Percentiles rank a stretch among this genome's conserved stretches.
phyloP scores from a whole-genome alignment of 2,888 invertebrate species.

The Dinocampus coccinellae region DNA sequence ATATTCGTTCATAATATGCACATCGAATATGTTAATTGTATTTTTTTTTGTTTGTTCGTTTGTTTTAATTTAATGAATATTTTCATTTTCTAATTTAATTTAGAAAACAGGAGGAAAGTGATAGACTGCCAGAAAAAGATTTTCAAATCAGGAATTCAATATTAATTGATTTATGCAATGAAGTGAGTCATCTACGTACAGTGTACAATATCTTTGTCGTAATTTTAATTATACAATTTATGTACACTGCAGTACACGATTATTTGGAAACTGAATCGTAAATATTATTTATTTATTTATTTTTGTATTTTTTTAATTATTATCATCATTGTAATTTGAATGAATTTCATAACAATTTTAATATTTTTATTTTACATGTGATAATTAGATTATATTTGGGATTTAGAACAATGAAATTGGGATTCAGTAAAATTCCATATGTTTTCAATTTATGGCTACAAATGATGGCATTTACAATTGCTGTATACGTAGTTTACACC shows the following conservation, averaged over 20 bases:
- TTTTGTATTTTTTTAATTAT: conserved; percentile 11
- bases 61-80: too few relatives aligned
- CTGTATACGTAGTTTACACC: conserved; percentile 68
- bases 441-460: conserved; percentile 73
- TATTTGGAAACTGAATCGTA: conserved; percentile 82
- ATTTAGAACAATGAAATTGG: conserved; percentile 73
- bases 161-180: conserved; percentile 80
- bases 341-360: neutral
- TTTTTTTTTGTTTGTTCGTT: too few relatives aligned
- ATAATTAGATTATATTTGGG: conserved; percentile 71
- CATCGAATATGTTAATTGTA: too few relatives aligned
- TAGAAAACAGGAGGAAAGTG: conserved; percentile 48
- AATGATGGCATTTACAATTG: conserved; percentile 70
- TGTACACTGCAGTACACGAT: conserved; percentile 82
- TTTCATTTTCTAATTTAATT: conserved; percentile 6
- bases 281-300: conserved; percentile 64
- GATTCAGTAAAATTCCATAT: conserved; percentile 74
- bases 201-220: conserved; percentile 89
- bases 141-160: conserved; percentile 83
- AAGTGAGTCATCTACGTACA: conserved; percentile 83
- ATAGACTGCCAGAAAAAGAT: conserved; percentile 73
- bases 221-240: conserved; percentile 79
- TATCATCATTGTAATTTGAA: neutral
- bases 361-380: conserved; percentile 3
- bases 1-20: too few relatives aligned